Evolutionary conservation across 2,888 invertebrate species (phyloP), one percentile per base, ranked within the genome.

Genomic region (Fabriciana adippe): DNA sequence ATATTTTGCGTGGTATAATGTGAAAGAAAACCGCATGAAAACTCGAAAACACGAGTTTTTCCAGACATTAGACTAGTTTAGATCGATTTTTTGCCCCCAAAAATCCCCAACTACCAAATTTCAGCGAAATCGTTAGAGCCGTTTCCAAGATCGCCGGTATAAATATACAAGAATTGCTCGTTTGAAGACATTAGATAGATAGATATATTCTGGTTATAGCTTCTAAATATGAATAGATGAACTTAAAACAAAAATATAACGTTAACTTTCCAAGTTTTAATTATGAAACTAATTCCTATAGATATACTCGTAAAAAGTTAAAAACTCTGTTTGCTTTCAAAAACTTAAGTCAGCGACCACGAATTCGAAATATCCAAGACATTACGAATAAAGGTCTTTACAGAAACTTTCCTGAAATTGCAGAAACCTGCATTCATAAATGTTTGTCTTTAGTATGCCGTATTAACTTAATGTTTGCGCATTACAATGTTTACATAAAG

Each of bases 391-490:
- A 53, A 68, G 59, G 47, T 66, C 51, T 60, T 53, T 55, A 63
- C 55, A 55, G 57, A 66, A 70, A 62, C 65, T 66, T 62, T 65
- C 21, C 50, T 50, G 54, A 62, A 51, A 66, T 26, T 67, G 41
- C 61, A 41, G 53, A 53, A 48, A 70, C 51, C 59, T 66, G 57
- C 66, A 68, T 70, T 66, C 53, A 65, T 66, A 68, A 71, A 68
- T 71, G 60, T 66, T 66, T 71, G 55, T 60, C 64, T 60, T 61
- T 67, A 57, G 62, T 61, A 26, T 47, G 63, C 53, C 53, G 55
- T 66, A 66, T 47, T 55, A 66, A 51, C 57, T 61, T 16, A 66
- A 59, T 62, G 61, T 57, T 55, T 61, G 55, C 55, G 47, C 53
- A 64, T 64, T 64, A 55, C 55, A 48, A 31, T 35, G 16, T 51